These are phyloP conservation scores for Corythaixoides concolor DNA, from an alignment of 2,113 vertebrate genomes.

Conservation along the genomic window DNA sequence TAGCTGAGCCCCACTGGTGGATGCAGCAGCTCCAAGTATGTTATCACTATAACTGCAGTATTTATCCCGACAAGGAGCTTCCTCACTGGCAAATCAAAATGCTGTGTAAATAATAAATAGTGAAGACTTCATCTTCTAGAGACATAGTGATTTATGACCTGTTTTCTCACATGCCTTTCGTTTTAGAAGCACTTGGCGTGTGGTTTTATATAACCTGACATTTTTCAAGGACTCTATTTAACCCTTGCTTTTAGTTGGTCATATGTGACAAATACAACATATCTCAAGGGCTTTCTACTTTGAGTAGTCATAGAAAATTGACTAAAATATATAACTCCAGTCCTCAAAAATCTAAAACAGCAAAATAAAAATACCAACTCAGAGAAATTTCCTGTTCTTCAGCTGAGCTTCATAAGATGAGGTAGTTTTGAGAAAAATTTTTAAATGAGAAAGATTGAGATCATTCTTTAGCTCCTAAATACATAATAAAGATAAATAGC, in stretches of 20 bases:
- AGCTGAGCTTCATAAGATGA: neutral
- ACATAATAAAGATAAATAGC: neutral
- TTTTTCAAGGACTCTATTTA: constrained; percentile 50
- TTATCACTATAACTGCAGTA: neutral
- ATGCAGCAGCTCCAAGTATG: neutral
- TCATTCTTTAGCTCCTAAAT: neutral
- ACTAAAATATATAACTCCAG: neutral
- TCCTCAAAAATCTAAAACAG: neutral
- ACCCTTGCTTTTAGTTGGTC: constrained; percentile 32
- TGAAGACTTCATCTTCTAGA: constrained; percentile 20
- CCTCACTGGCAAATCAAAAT: neutral
- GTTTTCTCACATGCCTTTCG: constrained; percentile 40
- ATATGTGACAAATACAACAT: neutral
- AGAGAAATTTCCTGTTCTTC: neutral
- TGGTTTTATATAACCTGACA: constrained; percentile 51
- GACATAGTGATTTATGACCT: constrained; percentile 55
- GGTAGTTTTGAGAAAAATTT: neutral
- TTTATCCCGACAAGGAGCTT: neutral
- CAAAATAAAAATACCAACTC: neutral
- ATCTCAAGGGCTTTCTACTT: neutral
- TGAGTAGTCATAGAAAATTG: neutral
- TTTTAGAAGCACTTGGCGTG: neutral
- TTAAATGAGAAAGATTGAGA: neutral
- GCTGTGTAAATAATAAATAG: neutral
- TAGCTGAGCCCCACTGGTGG: neutral